Percentiles rank a stretch among this genome's conserved stretches.
These are phyloP conservation scores for Morpho helenor DNA, from an alignment of 2,888 invertebrate genomes.

Conservation along the genomic window DNA sequence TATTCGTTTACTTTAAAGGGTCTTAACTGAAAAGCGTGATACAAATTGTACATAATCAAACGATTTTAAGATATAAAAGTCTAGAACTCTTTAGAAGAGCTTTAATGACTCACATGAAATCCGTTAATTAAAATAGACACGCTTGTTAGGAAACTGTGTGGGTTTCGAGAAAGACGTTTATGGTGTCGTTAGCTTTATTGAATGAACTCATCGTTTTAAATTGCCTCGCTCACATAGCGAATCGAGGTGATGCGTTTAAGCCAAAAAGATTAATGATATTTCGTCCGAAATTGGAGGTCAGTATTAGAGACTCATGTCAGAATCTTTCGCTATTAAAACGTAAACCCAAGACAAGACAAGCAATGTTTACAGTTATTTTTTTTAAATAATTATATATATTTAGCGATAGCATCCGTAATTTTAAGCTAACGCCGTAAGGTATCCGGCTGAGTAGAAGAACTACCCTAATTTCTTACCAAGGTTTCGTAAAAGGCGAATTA, in stretches of 20 bases:
- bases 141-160: slow-evolving; percentile 13
- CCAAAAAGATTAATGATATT: slow-evolving; percentile 1
- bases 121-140: slow-evolving; percentile 14
- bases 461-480: no score
- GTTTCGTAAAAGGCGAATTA: no score
- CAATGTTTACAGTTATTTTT: no score
- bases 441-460: no score
- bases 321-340: no score
- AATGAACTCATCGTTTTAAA: slow-evolving; percentile 19
- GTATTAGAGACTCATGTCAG: background rate
- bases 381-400: no score
- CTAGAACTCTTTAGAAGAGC: slow-evolving; percentile 14
- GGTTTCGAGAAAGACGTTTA: slow-evolving; percentile 18
- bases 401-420: no score
- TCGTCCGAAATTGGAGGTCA: slow-evolving; percentile 5
- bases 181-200: slow-evolving; percentile 14
- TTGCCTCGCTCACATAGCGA: background rate
- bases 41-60: background rate
- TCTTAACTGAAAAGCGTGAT: background rate
- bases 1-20: no score
- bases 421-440: no score
- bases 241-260: background rate
- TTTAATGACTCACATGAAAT: slow-evolving; percentile 11
- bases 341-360: no score
- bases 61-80: background rate